These are phyloP conservation scores for Drepana arcuata DNA, from an alignment of 1,140 invertebrate species.

Conservation along the genomic window DNA sequence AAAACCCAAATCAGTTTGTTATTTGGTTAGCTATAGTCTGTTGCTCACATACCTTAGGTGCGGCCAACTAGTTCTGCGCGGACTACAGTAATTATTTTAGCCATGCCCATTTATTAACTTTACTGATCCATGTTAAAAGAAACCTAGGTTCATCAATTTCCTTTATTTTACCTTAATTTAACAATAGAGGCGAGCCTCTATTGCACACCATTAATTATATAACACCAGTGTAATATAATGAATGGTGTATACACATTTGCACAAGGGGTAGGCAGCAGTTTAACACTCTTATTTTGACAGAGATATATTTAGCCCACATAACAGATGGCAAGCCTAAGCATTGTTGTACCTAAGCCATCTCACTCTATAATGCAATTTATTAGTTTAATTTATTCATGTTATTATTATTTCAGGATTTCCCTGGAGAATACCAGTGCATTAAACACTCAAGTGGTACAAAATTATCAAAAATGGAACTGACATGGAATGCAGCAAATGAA, in stretches of 20 bases:
- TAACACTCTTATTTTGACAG: not conserved
- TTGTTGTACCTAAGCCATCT: not conserved
- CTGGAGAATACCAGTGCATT: constrained; percentile 45
- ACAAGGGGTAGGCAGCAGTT: not conserved
- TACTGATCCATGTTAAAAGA: too few relatives aligned
- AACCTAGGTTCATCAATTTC: too few relatives aligned
- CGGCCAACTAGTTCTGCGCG: too few relatives aligned
- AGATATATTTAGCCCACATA: not conserved
- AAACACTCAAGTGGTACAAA: constrained; percentile 42
- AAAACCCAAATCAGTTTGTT: not conserved
- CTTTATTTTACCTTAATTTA: too few relatives aligned
- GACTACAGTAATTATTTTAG: too few relatives aligned
- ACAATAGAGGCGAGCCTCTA: too few relatives aligned
- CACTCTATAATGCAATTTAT: not conserved
- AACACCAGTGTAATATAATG: too few relatives aligned
- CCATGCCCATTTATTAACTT: too few relatives aligned
- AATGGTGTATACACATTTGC: not conserved
- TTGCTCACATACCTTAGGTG: not conserved
- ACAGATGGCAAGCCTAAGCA: not conserved
- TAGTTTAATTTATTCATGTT: constrained; percentile 2
- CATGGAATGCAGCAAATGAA: constrained; percentile 31
- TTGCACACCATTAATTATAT: too few relatives aligned
- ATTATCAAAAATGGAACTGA: constrained; percentile 54
- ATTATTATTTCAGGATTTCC: constrained; percentile 42
- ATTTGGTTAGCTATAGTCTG: not conserved